A percentile compares a stretch with the other conserved stretches of the same genome.
phyloP scores from a whole-genome alignment of 2,888 invertebrate species.

The Lepidochitona cinerea region DNA sequence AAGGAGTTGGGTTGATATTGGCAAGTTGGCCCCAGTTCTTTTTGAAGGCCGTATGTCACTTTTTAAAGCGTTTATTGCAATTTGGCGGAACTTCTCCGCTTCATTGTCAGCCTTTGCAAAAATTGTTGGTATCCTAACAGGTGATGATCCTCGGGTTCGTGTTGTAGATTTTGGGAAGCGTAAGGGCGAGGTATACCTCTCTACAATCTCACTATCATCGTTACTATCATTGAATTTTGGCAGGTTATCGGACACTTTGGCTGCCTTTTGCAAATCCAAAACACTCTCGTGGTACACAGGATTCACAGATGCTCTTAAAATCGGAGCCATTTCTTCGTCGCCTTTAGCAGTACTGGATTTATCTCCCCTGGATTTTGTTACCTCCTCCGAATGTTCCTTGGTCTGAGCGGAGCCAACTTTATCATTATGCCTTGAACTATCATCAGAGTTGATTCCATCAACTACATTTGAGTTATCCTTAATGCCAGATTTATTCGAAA shows the following conservation, averaged over 20 bases:
- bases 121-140: constrained; percentile 57
- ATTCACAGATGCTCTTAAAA: constrained; percentile 43
- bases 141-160: constrained; percentile 50
- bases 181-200: constrained; percentile 44
- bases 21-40: constrained; percentile 35
- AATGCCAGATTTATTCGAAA: too few relatives aligned
- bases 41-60: background rate
- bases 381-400: background rate
- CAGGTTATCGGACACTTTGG: too few relatives aligned
- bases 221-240: constrained; percentile 24
- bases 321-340: background rate
- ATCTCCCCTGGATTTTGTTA: too few relatives aligned
- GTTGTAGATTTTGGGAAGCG: constrained; percentile 52
- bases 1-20: constrained; percentile 53
- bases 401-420: too few relatives aligned
- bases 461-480: too few relatives aligned
- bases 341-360: too few relatives aligned
- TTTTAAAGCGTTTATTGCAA: constrained; percentile 17
- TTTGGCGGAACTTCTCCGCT: constrained; percentile 28
- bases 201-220: constrained; percentile 27
- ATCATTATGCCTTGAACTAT: too few relatives aligned
- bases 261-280: too few relatives aligned
- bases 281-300: constrained; percentile 56
- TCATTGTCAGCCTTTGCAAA: constrained; percentile 47
- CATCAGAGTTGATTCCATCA: too few relatives aligned